Evolutionary conservation across 2,797 vertebrate species (phyloP).

Genomic region (Amblyraja radiata): DNA sequence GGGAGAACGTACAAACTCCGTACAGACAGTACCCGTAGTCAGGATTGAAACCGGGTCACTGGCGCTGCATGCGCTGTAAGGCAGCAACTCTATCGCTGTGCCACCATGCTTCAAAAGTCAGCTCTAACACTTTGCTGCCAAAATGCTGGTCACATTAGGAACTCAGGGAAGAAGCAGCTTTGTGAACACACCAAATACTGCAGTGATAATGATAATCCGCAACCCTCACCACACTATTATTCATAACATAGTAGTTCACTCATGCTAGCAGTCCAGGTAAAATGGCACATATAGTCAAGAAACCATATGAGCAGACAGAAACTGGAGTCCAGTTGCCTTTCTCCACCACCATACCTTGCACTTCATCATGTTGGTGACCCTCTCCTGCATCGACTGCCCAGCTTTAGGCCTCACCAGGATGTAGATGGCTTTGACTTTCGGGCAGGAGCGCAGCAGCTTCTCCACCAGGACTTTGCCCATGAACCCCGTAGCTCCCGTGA

Average conservation of each 20-base stretch:
- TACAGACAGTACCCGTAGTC: too few species aligned
- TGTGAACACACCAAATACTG: not conserved
- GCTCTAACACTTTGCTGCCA: not conserved
- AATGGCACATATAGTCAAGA: not conserved
- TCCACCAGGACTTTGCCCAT: slow-evolving; percentile 91
- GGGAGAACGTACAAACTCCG: too few species aligned
- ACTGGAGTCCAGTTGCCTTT: not conserved
- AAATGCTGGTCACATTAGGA: not conserved
- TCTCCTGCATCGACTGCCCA: slow-evolving; percentile 76
- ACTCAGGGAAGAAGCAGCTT: not conserved
- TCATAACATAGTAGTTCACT: not conserved
- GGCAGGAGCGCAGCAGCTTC: slow-evolving; percentile 82
- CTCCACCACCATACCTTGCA: slow-evolving; percentile 68
- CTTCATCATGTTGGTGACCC: slow-evolving; percentile 77
- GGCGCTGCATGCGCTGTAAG: too few species aligned
- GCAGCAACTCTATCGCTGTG: too few species aligned
- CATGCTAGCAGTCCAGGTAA: not conserved
- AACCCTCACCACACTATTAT: not conserved
- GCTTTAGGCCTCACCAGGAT: slow-evolving; percentile 83
- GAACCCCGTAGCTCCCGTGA: slow-evolving; percentile 89
- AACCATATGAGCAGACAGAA: not conserved
- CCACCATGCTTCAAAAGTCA: not conserved
- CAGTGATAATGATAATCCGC: not conserved
- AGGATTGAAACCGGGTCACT: too few species aligned
- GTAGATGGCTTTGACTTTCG: slow-evolving; percentile 73